Evolutionary conservation across 2,888 invertebrate species (phyloP), one percentile per base, ranked within the genome.

Genomic region (Desoria tigrina): DNA sequence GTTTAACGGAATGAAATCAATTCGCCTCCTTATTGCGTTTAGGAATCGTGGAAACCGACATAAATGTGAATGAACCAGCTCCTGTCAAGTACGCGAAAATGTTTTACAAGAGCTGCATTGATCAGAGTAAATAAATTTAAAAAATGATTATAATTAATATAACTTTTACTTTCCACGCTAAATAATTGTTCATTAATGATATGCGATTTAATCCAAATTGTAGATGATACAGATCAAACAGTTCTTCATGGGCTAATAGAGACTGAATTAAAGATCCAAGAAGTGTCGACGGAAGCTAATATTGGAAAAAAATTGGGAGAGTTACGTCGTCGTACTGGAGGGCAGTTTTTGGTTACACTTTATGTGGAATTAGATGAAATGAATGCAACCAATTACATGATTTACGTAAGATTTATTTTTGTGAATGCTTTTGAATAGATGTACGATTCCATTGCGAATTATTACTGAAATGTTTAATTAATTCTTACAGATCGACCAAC

Each of bases 41-140:
- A 79, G 79, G 75, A 26, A 77, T 79, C 42, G 61, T 79, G 53
- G 77, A 78, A 61, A 54, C 57, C 2, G 72, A 74, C 42, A 66
- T 70, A 3, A 68, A 72, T 28, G 60, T 67, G 11, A 64, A 63
- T 42, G 80, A 80, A 24, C 78, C 79, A 0, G 54, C 57, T 4
- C 76, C 78, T 23, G 77, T 80, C 0, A 73, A 76, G 18, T 68
- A 85, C 74, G 87, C 88, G 0, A 84, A 86, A 77, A 78, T 82
- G 18, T 80, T 88, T 56, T 88, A 87, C 74, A 83, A 81, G 73
- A 86, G 86, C 32, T 88, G 89, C 77, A 82, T 87, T 80, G 83
- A 88, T 77, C 84, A 84, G 73, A 86, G 88, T 88, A 78, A 79
- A n/a, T n/a, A n/a, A n/a, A n/a, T n/a, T n/a, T n/a, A n/a, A n/a